Conservation (phyloP, 2,888 invertebrate species). For the Melinaea menophilus region DNA sequence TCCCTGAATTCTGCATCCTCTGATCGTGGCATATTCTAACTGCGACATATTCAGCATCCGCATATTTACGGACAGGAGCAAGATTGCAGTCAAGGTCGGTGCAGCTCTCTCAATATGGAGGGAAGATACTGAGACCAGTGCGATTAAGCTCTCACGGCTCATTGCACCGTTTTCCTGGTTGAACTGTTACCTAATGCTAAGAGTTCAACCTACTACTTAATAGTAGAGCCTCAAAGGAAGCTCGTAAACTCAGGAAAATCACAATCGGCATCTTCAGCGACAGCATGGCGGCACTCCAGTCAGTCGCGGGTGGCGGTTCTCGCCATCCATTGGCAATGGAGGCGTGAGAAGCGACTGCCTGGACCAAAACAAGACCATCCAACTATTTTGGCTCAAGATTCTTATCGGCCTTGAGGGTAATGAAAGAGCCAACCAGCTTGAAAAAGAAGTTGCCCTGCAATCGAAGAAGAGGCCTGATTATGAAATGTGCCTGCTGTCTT, state of each 20-base stretch:
- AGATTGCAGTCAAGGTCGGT: constrained; percentile 24
- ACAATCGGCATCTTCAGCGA: too few relatives aligned
- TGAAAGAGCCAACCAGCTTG: too few relatives aligned
- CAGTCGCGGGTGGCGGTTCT: neutral
- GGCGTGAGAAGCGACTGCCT: constrained; percentile 8
- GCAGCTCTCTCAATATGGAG: constrained; percentile 19
- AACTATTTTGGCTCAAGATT: constrained; percentile 21
- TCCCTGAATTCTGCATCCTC: too few relatives aligned
- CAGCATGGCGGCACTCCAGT: too few relatives aligned
- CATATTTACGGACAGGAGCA: constrained; percentile 29
- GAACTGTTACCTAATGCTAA: constrained; percentile 16
- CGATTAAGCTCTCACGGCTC: constrained; percentile 20
- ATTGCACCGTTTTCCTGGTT: constrained; percentile 26
- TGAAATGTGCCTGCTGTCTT: too few relatives aligned
- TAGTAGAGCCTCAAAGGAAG: neutral
- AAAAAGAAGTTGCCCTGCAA: too few relatives aligned
- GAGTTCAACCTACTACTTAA: too few relatives aligned
- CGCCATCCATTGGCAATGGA: constrained; percentile 19
- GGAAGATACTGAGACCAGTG: constrained; percentile 9
- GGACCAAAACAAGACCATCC: constrained; percentile 11
- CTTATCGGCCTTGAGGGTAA: too few relatives aligned
- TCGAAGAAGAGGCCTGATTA: too few relatives aligned
- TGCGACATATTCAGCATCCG: neutral
- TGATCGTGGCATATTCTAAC: too few relatives aligned
- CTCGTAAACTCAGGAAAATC: neutral